Evolutionary conservation across 1,140 invertebrate species (phyloP).

Genomic region (Bombus picipes): DNA sequence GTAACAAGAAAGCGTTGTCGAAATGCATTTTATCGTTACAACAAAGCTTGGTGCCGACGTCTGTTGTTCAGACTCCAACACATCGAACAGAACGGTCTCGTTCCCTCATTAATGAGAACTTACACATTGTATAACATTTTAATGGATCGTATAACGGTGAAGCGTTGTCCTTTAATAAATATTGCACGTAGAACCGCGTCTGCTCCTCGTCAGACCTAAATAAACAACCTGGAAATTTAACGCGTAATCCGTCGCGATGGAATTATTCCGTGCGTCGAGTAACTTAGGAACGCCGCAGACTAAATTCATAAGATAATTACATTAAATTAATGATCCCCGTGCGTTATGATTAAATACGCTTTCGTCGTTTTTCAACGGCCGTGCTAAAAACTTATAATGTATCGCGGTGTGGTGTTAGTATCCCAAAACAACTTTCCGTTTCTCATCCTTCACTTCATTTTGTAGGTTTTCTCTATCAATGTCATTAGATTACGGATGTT

Average conservation of each 20-base stretch:
- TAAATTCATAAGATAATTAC: constrained; percentile 31
- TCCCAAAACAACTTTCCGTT: not conserved
- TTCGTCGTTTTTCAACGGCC: not conserved
- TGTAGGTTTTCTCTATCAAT: too few species aligned
- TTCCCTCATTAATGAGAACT: constrained; percentile 8
- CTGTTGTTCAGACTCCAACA: not conserved
- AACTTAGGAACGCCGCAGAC: not conserved
- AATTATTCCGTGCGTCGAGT: constrained; percentile 18
- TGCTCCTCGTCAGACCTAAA: constrained; percentile 12
- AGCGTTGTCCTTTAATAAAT: constrained; percentile 23
- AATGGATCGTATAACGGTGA: constrained; percentile 7
- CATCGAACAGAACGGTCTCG: not conserved
- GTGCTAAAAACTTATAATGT: not conserved
- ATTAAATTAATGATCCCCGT: constrained; percentile 27
- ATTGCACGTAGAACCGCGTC: constrained; percentile 5
- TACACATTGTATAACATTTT: constrained; percentile 30
- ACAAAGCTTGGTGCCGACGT: not conserved
- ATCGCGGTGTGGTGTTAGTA: too few species aligned
- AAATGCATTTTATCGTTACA: constrained; percentile 2
- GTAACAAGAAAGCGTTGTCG: not conserved
- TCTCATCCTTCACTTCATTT: too few species aligned
- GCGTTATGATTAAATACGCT: constrained; percentile 24
- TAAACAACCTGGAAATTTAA: constrained; percentile 18
- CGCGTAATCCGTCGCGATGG: constrained; percentile 19
- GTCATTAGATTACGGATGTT: too few species aligned